Base-by-base conservation (phyloP, 2,888 invertebrate species). In the Dasysyrphus albostriatus region DNA sequence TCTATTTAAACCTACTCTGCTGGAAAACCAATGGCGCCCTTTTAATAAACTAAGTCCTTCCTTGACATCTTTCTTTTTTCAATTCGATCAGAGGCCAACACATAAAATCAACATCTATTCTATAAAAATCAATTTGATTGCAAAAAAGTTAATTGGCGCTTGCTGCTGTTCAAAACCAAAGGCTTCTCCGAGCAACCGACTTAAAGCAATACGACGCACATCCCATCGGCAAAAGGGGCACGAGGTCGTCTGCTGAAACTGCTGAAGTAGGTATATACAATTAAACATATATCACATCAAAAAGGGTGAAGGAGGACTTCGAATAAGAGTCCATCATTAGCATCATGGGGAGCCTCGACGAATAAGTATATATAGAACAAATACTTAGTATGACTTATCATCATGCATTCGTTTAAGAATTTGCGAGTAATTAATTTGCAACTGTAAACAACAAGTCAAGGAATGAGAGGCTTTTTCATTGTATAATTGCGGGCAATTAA, bases 401-500 rank as follows among this genome's bases (percentile, higher is more conserved):
- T 32, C 65, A 44, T 73, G 73, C 51, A 67, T 24, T 65, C 77
- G 37, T 61, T 67, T 72, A 67, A 65, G 51, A 59, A 24, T 69
- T 56, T 42, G 58, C 80, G 56, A 75, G 75, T 84, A 84, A 84
- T 84, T 84, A 84, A 84, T 84, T 84, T 76, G 84, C 76, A 81
- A 81, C 84, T 76, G 84, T 80, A 84, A 84, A 84, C 83, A 83
- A 65, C 65, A 70, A 63, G 56, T 24, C 51, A 69, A 19, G 9
- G 47, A 12, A 63, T 56, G 63, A 76, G 61, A 82, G 61, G 73
- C 74, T 56, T 82, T 83, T 82, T 74, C 82, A 85, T 82, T 74
- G 77, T 78, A 74, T 82, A 78, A 82, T 82, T 85, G 77, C 74
- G 34, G 73, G 77, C 82, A 85, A 85, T 85, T 85, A 85, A 78